Evolutionary conservation across 2,888 invertebrate species (phyloP).

Genomic region (Cybosia mesomella): DNA sequence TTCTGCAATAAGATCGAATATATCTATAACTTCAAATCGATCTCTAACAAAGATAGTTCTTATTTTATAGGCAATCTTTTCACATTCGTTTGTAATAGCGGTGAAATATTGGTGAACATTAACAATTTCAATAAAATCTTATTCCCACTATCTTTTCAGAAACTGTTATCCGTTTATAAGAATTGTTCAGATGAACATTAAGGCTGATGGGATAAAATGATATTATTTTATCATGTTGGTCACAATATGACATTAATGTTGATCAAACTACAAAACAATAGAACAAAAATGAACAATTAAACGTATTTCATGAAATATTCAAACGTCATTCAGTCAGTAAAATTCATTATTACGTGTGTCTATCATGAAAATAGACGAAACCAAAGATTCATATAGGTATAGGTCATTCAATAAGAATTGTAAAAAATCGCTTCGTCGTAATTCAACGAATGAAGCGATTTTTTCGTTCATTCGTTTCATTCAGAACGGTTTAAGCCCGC

Average conservation of each 20-base stretch:
- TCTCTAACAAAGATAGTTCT: conserved; percentile 25
- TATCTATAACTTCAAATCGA: conserved; percentile 26
- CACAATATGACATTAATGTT: too few species aligned
- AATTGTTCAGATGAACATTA: too few species aligned
- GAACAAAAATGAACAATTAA: too few species aligned
- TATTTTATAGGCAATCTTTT: conserved; percentile 28
- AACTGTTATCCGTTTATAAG: not conserved
- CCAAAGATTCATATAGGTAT: too few species aligned
- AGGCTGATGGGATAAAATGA: too few species aligned
- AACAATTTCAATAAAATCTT: not conserved
- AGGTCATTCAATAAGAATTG: conserved; percentile 25
- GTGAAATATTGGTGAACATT: not conserved
- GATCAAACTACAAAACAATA: too few species aligned
- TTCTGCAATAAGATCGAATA: conserved; percentile 27
- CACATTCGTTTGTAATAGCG: conserved; percentile 6
- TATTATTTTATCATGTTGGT: too few species aligned
- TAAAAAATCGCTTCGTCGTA: conserved; percentile 40
- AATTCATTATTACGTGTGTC: too few species aligned
- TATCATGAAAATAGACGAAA: too few species aligned
- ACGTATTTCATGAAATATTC: too few species aligned
- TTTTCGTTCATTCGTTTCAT: conserved; percentile 30
- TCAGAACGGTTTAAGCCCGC: conserved; percentile 34
- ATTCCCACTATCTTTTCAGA: not conserved
- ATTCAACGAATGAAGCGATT: too few species aligned
- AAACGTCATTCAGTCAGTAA: too few species aligned